phyloP scores from a whole-genome alignment of 2,113 vertebrate species.

The Sorex araneus region DNA sequence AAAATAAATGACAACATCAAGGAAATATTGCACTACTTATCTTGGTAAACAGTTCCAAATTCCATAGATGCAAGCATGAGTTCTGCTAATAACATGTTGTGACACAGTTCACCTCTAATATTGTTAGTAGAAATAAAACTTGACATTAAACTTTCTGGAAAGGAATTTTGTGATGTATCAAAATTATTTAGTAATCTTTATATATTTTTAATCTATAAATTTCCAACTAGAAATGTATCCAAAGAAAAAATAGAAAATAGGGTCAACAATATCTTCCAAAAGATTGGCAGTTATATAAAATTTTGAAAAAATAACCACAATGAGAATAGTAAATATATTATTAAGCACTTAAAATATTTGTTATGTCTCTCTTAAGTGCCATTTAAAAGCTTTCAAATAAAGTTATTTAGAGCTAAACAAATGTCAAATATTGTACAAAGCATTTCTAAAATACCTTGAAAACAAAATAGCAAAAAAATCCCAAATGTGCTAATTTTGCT shows the following conservation, averaged over 20 bases:
- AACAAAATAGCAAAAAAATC: neutral
- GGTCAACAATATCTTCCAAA: constrained; percentile 25
- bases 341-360: constrained; percentile 27
- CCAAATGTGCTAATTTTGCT: neutral
- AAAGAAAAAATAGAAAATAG: constrained; percentile 1
- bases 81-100: neutral
- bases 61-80: neutral
- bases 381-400: neutral
- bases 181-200: neutral
- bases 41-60: neutral
- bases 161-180: neutral
- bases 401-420: neutral
- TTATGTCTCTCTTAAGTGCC: neutral
- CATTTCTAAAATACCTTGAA: neutral
- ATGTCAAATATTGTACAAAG: neutral
- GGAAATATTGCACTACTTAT: neutral
- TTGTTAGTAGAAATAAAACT: neutral
- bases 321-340: neutral
- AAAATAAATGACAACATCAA: constrained; percentile 12
- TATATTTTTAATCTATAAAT: neutral
- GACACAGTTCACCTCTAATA: neutral
- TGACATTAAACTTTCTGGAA: neutral
- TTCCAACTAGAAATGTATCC: neutral
- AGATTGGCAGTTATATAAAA: neutral
- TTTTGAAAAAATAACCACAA: constrained; percentile 25